Evolutionary conservation across 2,113 vertebrate species (phyloP), one percentile per base, ranked within the genome.

Genomic region (Nesospiza acunhae): DNA sequence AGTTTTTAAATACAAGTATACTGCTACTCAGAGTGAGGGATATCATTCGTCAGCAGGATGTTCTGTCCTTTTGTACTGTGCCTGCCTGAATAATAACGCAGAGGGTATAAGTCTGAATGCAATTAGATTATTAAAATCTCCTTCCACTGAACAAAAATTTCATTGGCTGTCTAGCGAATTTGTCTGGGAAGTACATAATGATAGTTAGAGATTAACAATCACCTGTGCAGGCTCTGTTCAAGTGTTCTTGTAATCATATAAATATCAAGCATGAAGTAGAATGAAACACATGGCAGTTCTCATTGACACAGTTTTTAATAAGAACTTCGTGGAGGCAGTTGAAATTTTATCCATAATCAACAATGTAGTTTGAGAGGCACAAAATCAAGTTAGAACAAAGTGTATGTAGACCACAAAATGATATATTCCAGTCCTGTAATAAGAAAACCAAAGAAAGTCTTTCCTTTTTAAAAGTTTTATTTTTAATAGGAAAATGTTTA

Each of bases 311-410:
- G 47, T 87, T 84, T 93, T 91, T 78, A 92, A 85, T 55, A 83
- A 31, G 24, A 93, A 85, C 18, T 80, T 69, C 75, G 30, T 87
- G 53, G 31, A 66, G 50, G 49, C 4, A 24, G 16, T 9, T 50
- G 47, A 94, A 96, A 91, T 94, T 92, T 96, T 76, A 84, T 62
- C 52, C 53, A 55, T 84, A 85, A 90, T 11, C 14, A 72, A 52
- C 27, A 73, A n/a, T 49, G 10, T 7, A 82, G 66, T 89, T 64
- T 82, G 20, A 62, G 59, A 60, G 66, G 41, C 24, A 77, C 11
- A 79, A 82, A 90, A 89, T 41, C 12, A 44, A 77, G 47, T 58
- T 56, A 70, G 50, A 90, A 90, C 1, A 70, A 94, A 83, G 27
- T 72, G 6, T 42, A 44, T 1, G 4, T 86, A 41, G 27, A 93